Evolutionary conservation across 2,888 invertebrate species (phyloP).

Genomic region (Trimorus sp.): DNA sequence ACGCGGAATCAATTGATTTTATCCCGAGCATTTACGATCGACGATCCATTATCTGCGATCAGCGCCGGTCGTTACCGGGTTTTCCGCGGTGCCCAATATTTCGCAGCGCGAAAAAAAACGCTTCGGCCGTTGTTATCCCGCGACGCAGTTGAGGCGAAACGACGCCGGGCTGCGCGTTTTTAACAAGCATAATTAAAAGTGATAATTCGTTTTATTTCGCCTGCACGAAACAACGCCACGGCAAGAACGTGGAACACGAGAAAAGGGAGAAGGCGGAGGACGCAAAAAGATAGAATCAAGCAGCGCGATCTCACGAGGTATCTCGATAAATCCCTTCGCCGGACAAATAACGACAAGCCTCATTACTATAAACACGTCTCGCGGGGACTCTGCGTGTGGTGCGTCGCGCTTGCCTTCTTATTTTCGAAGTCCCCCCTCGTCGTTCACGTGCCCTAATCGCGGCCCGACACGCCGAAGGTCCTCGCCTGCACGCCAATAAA

Average conservation of each 20-base stretch:
- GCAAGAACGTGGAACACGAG: conserved; percentile 55
- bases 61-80: conserved; percentile 1
- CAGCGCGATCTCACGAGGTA: conserved; percentile 74
- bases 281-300: conserved; percentile 70
- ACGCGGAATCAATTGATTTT: conserved; percentile 27
- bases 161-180: conserved; percentile 12
- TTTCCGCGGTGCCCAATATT: neutral
- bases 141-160: conserved; percentile 2
- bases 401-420: conserved; percentile 55
- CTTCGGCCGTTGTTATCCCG: neutral
- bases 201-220: conserved; percentile 42
- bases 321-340: conserved; percentile 76
- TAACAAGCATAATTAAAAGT: conserved; percentile 39
- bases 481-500: conserved; percentile 62
- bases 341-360: conserved; percentile 81
- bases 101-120: neutral
- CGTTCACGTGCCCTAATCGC: conserved; percentile 65
- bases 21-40: conserved; percentile 22
- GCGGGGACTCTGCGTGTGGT: conserved; percentile 66
- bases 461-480: conserved; percentile 53
- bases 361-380: conserved; percentile 80
- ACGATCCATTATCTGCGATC: conserved; percentile 13
- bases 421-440: conserved; percentile 34
- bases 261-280: conserved; percentile 55
- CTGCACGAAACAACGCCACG: conserved; percentile 46